Conservation (phyloP, 2,113 vertebrate genomes). For the Corvus cornix region DNA sequence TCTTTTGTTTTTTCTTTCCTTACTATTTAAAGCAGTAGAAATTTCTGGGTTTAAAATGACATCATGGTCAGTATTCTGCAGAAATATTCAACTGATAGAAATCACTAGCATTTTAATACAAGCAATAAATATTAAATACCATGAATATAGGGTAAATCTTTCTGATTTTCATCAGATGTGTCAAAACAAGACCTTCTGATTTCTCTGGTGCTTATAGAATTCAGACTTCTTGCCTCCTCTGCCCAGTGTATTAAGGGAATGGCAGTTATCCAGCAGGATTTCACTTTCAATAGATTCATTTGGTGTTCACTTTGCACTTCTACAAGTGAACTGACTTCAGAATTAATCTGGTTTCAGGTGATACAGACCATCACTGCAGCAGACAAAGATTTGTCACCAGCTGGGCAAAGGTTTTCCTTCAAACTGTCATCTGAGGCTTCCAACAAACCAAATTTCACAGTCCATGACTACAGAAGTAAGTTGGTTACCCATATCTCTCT, state of each 20-base stretch:
- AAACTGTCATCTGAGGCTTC: constrained; percentile 83
- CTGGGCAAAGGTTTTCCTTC: constrained; percentile 92
- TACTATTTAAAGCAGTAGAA: not conserved
- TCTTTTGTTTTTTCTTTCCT: not conserved
- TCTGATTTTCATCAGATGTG: not conserved
- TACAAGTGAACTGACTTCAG: not conserved
- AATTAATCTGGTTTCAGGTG: constrained; percentile 79
- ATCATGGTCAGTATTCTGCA: not conserved
- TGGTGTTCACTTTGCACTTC: not conserved
- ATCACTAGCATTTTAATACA: not conserved
- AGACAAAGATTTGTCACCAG: constrained; percentile 88
- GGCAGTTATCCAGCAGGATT: not conserved
- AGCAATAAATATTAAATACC: not conserved
- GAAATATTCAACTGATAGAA: not conserved
- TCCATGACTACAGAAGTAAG: constrained; percentile 96
- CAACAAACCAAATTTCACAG: constrained; percentile 92
- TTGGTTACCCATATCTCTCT: not conserved
- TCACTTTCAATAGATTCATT: not conserved
- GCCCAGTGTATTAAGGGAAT: not conserved
- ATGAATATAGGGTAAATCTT: not conserved
- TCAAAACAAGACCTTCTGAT: not conserved
- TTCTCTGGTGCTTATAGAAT: not conserved
- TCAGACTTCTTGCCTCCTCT: not conserved
- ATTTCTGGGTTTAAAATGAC: not conserved
- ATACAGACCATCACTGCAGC: constrained; percentile 89